Conservation (phyloP, 2,888 invertebrate genomes). For the Sarcophaga rosellei region DNA sequence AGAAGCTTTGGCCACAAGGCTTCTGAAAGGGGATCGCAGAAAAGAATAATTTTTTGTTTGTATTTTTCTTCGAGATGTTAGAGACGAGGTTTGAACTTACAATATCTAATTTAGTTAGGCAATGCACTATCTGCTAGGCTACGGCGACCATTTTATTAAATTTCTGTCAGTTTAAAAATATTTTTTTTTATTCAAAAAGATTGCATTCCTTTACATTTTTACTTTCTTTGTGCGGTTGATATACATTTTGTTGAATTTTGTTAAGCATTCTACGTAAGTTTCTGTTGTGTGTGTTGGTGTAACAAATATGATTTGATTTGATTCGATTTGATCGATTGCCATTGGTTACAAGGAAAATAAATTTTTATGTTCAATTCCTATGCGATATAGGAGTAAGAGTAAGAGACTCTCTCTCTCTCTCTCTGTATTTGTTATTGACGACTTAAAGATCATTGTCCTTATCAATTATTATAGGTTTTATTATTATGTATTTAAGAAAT, state of each 20-base stretch:
- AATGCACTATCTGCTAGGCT: too few relatives aligned
- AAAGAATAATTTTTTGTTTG: too few relatives aligned
- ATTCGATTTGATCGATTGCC: slow-evolving; percentile 59
- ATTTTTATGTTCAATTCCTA: slow-evolving; percentile 44
- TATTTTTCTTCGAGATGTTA: too few relatives aligned
- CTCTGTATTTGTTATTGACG: background rate
- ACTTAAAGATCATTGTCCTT: slow-evolving; percentile 62
- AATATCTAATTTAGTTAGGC: too few relatives aligned
- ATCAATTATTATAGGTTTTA: slow-evolving; percentile 47
- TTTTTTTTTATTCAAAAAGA: background rate
- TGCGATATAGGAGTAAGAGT: slow-evolving; percentile 2
- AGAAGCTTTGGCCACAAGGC: too few relatives aligned
- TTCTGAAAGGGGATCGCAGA: too few relatives aligned
- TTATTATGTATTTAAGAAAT: slow-evolving; percentile 36
- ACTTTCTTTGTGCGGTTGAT: background rate
- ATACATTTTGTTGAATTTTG: slow-evolving; percentile 9
- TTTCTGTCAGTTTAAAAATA: too few relatives aligned
- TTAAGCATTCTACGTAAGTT: slow-evolving; percentile 22
- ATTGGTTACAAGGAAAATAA: slow-evolving; percentile 48
- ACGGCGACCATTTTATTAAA: too few relatives aligned
- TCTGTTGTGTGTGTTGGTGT: slow-evolving; percentile 11
- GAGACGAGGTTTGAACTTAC: too few relatives aligned
- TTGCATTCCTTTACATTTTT: slow-evolving; percentile 8
- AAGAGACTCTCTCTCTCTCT: background rate
- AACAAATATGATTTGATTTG: slow-evolving; percentile 53